These are phyloP conservation scores for Propithecus coquereli DNA, from an alignment of 2,113 vertebrate genomes.

Conservation along the genomic window DNA sequence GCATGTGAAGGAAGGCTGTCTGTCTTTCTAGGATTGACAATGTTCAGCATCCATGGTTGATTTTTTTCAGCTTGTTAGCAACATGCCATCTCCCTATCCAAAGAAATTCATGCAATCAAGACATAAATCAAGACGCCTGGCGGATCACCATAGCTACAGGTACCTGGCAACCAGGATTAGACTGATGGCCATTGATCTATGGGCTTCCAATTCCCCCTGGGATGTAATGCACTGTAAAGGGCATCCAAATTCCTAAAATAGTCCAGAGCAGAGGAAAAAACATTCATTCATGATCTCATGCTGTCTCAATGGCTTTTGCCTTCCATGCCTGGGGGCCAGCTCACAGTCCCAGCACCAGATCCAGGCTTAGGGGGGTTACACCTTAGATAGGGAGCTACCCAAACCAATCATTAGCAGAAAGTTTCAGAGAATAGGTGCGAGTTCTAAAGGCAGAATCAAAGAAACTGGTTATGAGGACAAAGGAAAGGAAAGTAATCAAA, in stretches of 20 bases:
- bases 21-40: background rate
- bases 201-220: background rate
- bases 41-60: background rate
- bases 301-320: background rate
- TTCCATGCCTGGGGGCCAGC: background rate
- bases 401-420: background rate
- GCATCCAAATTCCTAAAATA: background rate
- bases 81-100: background rate
- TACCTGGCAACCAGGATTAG: slow-evolving; percentile 52
- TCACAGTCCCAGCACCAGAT: background rate
- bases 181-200: slow-evolving; percentile 15
- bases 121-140: slow-evolving; percentile 13
- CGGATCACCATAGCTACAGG: slow-evolving; percentile 53
- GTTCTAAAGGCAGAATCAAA: background rate
- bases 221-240: background rate
- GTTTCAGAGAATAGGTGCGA: background rate
- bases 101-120: background rate
- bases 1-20: background rate
- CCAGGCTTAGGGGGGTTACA: background rate
- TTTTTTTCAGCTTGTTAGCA: background rate
- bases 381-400: background rate
- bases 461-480: background rate
- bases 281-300: background rate
- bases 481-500: background rate
- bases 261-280: background rate